Percentiles rank a stretch among this genome's conserved stretches.
Evolutionary conservation across 2,797 vertebrate genomes (phyloP).

Genomic region (Perodicticus potto): DNA sequence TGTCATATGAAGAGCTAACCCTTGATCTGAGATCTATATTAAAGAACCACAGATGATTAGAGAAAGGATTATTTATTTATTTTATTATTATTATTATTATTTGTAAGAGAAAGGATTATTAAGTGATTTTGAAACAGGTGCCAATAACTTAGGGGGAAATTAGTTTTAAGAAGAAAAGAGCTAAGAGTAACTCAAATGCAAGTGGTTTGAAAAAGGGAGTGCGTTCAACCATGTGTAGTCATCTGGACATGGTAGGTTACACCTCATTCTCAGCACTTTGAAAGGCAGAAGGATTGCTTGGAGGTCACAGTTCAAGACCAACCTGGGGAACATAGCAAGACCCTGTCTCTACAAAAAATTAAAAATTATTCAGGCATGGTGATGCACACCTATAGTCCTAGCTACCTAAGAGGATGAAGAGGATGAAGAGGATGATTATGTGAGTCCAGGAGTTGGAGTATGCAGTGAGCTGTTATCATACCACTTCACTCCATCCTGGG

Average conservation of each 20-base stretch:
- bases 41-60: background rate
- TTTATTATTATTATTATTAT: too few relatives aligned
- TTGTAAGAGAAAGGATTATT: too few relatives aligned
- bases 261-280: background rate
- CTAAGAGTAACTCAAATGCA: background rate
- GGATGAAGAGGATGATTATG: background rate
- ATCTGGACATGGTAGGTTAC: background rate
- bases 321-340: too few relatives aligned
- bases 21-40: slow-evolving; percentile 46
- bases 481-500: too few relatives aligned
- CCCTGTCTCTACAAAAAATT: too few relatives aligned
- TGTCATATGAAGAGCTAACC: background rate
- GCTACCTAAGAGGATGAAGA: too few relatives aligned
- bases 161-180: background rate
- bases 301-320: background rate
- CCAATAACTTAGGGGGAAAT: background rate
- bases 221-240: background rate
- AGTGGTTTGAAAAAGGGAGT: background rate
- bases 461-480: too few relatives aligned
- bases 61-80: background rate
- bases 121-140: slow-evolving; percentile 12
- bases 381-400: too few relatives aligned
- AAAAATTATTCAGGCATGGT: too few relatives aligned
- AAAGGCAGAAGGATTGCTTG: background rate
- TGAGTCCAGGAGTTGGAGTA: background rate